Base-by-base conservation (phyloP, 2,113 vertebrate species). In the Thalassoma bifasciatum region DNA sequence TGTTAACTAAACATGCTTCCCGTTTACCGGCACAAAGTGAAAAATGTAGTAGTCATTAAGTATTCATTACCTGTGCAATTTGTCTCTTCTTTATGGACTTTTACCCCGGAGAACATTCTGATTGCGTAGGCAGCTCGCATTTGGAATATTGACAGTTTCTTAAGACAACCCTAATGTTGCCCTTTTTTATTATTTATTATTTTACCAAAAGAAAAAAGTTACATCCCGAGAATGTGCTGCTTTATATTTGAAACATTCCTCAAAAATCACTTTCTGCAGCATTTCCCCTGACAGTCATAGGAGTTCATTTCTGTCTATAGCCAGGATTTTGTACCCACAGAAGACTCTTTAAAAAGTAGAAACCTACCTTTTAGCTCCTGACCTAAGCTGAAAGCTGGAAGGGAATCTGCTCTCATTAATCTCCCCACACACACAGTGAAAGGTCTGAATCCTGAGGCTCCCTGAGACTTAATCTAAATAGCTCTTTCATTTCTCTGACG, bases 41-140 rank as follows among this genome's bases (percentile, higher is more conserved):
- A 88, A 84, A 91, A 82, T 90, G 86, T 86, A 75, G 89, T 89
- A 64, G 54, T 85, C 88, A 78, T 92, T 82, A 91, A 91, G 77
- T 87, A 89, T 92, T 92, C 81, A 92, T 90, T 79, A 87, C 81
- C 67, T 76, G 74, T 64, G 82, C 75, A 85, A 69, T 83, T 89
- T 86, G 76, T 89, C 84, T 84, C 74, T 78, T 81, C 75, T 85
- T 86, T 40, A 66, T 84, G 71, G 83, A 79, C 76, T 82, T 87
- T 86, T 74, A 67, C 82, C 75, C 81, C n/a, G 64, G 5, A 86
- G 84, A 86, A 69, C 47, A 60, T 79, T 85, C 76, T 60, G 73
- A 54, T 51, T 70, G 61, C 26, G 26, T 49, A 72, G 82, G 75
- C 61, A 23, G 47, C 38, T 77, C 36, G 54, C 71, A 77, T 82